Percentiles rank a stretch among this genome's conserved stretches.
Conservation (phyloP, 1,140 invertebrate genomes). For the Nephila pilipes region DNA sequence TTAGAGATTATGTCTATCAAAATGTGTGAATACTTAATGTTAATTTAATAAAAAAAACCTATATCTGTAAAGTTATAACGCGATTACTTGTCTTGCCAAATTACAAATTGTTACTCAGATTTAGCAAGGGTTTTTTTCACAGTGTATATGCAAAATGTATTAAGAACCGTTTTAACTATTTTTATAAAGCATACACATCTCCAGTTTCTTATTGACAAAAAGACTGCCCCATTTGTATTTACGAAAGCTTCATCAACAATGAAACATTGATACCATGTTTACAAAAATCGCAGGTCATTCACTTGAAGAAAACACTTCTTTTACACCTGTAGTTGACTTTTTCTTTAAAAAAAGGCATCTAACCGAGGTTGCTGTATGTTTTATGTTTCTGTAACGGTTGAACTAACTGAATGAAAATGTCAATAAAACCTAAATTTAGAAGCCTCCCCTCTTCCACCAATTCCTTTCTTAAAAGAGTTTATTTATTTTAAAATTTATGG, state of each 20-base stretch:
- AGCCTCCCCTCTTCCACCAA: neutral
- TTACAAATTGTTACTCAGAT: too few relatives aligned
- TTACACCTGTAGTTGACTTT: neutral
- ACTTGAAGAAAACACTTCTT: neutral
- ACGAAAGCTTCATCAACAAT: neutral
- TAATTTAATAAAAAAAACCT: too few relatives aligned
- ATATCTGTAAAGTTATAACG: too few relatives aligned
- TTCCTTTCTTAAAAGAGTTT: neutral
- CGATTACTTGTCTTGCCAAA: too few relatives aligned
- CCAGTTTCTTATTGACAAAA: neutral
- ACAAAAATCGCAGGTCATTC: conserved; percentile 6
- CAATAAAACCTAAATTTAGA: neutral
- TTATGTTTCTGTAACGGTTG: neutral
- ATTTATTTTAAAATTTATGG: conserved; percentile 15
- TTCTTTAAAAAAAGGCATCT: neutral
- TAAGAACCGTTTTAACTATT: too few relatives aligned
- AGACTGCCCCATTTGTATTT: too few relatives aligned
- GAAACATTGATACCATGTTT: neutral
- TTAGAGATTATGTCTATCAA: too few relatives aligned
- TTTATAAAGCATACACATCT: neutral
- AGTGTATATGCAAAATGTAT: too few relatives aligned
- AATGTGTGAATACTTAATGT: too few relatives aligned
- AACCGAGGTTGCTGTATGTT: neutral
- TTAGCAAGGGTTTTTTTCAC: too few relatives aligned
- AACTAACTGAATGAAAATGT: neutral